Evolutionary conservation across 2,888 invertebrate species (phyloP).

Genomic region (Rapana venosa): DNA sequence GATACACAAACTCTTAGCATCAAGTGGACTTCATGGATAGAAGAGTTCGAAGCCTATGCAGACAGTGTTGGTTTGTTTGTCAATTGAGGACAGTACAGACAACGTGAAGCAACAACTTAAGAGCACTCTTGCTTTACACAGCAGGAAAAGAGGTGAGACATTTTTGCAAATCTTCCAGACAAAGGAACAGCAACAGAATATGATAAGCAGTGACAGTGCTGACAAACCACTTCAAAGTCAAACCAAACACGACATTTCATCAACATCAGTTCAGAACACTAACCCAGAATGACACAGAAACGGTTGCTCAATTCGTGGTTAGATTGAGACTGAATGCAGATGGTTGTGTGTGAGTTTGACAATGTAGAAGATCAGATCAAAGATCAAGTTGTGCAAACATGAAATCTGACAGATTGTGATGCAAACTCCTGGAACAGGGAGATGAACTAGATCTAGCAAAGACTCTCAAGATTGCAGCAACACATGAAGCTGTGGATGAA

Average conservation of each 20-base stretch:
- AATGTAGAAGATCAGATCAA: no score
- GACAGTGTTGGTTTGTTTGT: neutral
- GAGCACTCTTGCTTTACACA: neutral
- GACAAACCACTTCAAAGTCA: neutral
- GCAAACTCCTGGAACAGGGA: neutral
- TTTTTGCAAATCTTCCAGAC: no score
- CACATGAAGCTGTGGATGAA: neutral
- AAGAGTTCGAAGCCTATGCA: neutral
- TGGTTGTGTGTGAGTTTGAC: neutral
- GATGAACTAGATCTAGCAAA: neutral
- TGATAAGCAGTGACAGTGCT: no score
- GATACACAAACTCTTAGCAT: neutral
- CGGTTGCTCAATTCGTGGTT: no score
- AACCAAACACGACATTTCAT: no score
- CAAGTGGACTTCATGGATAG: neutral
- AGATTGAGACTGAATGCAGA: neutral
- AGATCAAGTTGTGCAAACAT: neutral
- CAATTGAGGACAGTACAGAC: neutral
- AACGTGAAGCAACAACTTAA: neutral
- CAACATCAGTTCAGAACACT: no score
- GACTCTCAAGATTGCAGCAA: neutral
- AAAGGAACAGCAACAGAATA: no score
- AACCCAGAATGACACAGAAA: no score
- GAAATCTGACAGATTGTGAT: neutral
- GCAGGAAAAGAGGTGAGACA: neutral